A percentile compares a stretch with the other conserved stretches of the same genome.
Evolutionary conservation across 2,888 invertebrate genomes (phyloP).

Genomic region (Germaria angustata): DNA sequence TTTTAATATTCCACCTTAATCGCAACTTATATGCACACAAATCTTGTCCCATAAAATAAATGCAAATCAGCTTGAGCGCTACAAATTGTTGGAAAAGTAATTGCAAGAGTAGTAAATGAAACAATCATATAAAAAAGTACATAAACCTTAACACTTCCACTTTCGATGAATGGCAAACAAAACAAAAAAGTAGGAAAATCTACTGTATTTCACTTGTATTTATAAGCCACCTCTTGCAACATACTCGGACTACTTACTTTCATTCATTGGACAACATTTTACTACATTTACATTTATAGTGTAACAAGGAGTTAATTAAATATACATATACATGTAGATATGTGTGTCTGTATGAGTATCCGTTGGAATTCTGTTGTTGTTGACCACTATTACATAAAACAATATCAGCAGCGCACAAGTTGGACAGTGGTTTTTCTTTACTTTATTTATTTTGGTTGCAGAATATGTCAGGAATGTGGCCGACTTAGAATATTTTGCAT

Average conservation of each 20-base stretch:
- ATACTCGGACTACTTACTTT: conserved; percentile 15
- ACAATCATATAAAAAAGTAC: conserved; percentile 37
- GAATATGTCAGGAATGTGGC: neutral
- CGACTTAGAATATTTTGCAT: neutral
- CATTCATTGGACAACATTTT: conserved; percentile 23
- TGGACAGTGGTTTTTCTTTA: neutral
- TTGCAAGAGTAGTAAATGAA: conserved; percentile 20
- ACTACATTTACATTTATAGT: conserved; percentile 20
- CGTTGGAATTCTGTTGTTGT: conserved; percentile 34
- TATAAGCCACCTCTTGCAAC: neutral
- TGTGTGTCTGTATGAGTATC: neutral
- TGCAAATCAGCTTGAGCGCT: conserved; percentile 59
- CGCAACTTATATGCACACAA: neutral
- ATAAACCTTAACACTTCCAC: conserved; percentile 64
- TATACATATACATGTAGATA: neutral
- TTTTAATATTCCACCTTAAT: conserved; percentile 9
- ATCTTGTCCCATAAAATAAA: conserved; percentile 37
- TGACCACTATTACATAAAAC: conserved; percentile 46
- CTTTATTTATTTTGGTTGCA: neutral
- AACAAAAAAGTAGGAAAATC: neutral
- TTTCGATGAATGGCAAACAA: conserved; percentile 40
- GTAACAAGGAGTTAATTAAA: neutral
- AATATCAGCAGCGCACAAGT: conserved; percentile 41
- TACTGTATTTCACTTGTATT: conserved; percentile 4
- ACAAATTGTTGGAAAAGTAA: conserved; percentile 37